Base-by-base conservation (phyloP, 2,113 vertebrate genomes). In the Megatriorchis doriae region DNA sequence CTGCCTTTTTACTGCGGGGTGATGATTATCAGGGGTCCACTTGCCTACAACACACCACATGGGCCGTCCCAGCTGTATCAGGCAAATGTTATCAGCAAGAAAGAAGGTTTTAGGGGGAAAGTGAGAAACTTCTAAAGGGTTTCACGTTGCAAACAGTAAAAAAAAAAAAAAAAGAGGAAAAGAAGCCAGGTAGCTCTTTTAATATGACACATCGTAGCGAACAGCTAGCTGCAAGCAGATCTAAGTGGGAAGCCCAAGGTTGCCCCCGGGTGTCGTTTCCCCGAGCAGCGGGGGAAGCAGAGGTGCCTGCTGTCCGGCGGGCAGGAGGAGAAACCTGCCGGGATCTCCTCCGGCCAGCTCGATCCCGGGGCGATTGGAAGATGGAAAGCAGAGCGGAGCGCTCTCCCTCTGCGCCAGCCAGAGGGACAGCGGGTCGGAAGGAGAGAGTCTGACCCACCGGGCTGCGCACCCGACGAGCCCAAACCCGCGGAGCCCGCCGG, bases 221-320 rank as follows among this genome's bases (percentile, higher is more conserved):
- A 31, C 5, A 71, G 5, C 31, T 77, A 67, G 7, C 27, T 68
- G 32, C 13, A 27, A 29, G 38, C 14, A 66, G 42, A 25, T 2
- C 4, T 12, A 20, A 31, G 38, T 3, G 53, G 19, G 68, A 73
- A 86, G 38, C 1, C 66, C 11, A 22, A 27, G 14, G 11, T 11
- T n/a, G 78, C 55, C 31, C 42, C 20, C 19, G 18, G 53, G 11
- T 58, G 45, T 53, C 50, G 16, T 36, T 40, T 74, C 8, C 36
- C 38, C 2, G 22, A 61, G 42, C n/a, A 7, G 25, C 6, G 8
- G 3, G 61, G 43, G 45, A 32, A 53, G 26, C 52, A 68, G 48
- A 71, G 31, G 45, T 80, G 88, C 94, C 92, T 79, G 52, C 52
- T 53, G 52, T 52, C 93, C 88, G 79, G 43, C 15, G 93, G 79